Evolutionary conservation across 2,797 vertebrate genomes (phyloP).

Genomic region (Leptodactylus fallax): DNA sequence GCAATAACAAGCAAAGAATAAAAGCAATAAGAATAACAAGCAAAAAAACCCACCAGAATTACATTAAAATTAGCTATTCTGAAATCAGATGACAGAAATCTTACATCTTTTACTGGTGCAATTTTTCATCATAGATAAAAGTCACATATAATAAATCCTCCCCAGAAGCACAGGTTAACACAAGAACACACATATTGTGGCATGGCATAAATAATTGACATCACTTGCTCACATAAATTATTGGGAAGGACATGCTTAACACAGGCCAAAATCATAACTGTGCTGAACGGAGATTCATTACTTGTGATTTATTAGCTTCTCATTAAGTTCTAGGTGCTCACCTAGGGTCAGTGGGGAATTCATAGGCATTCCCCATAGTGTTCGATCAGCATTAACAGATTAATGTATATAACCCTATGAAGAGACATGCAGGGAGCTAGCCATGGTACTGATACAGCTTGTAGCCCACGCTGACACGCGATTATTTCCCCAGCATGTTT

Average conservation of each 20-base stretch:
- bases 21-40: no score
- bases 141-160: not conserved
- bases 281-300: not conserved
- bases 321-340: constrained; percentile 1
- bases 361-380: constrained; percentile 12
- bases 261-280: constrained; percentile 1
- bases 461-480: constrained; percentile 29
- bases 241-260: not conserved
- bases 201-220: constrained; percentile 36
- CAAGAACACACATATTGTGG: not conserved
- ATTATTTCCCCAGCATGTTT: constrained; percentile 48
- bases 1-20: not conserved
- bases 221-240: constrained; percentile 10
- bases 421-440: constrained; percentile 21
- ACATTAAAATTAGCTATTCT: not conserved
- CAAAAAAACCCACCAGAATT: not conserved
- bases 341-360: constrained; percentile 16
- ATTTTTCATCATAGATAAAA: not conserved
- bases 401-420: constrained; percentile 24
- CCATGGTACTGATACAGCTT: constrained; percentile 26
- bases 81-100: not conserved
- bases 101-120: not conserved
- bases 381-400: constrained; percentile 34
- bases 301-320: constrained; percentile 22
- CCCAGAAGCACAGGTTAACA: not conserved